Conservation (phyloP, 1,140 invertebrate species). For the Macrotrachela quadricornifera region DNA sequence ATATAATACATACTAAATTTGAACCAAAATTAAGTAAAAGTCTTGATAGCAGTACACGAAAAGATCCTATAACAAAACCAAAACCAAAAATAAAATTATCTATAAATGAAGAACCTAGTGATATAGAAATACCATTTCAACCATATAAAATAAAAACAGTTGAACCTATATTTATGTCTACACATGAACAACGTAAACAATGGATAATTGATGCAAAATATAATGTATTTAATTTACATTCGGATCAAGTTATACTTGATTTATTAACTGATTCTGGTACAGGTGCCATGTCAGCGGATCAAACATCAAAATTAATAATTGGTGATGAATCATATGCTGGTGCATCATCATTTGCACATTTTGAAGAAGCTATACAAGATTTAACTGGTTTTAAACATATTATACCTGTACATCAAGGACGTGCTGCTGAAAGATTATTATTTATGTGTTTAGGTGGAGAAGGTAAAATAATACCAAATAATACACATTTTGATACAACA, state of each 20-base stretch:
- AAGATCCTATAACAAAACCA: too few species aligned
- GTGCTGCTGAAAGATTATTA: constrained; percentile 8
- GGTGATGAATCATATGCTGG: constrained; percentile 10
- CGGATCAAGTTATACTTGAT: constrained; percentile 6
- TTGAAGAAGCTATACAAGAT: neutral
- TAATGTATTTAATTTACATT: neutral
- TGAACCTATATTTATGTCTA: too few species aligned
- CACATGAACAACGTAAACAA: neutral
- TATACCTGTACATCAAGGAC: constrained; percentile 10
- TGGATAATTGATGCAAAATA: neutral
- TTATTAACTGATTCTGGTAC: constrained; percentile 10
- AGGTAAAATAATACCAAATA: constrained; percentile 4
- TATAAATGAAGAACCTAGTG: too few species aligned
- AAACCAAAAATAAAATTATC: too few species aligned
- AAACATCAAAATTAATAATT: constrained; percentile 2
- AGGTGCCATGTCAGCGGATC: constrained; percentile 7
- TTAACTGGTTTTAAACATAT: constrained; percentile 3
- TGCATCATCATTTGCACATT: neutral
- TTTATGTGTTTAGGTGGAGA: constrained; percentile 1
- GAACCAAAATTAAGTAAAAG: too few species aligned
- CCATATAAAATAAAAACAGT: too few species aligned
- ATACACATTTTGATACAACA: constrained; percentile 9
- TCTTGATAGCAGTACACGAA: too few species aligned
- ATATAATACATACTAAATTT: too few species aligned
- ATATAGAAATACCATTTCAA: too few species aligned